A percentile compares a stretch with the other conserved stretches of the same genome.
phyloP scores from a whole-genome alignment of 1,140 invertebrate genomes.

The Onthophagus taurus region DNA sequence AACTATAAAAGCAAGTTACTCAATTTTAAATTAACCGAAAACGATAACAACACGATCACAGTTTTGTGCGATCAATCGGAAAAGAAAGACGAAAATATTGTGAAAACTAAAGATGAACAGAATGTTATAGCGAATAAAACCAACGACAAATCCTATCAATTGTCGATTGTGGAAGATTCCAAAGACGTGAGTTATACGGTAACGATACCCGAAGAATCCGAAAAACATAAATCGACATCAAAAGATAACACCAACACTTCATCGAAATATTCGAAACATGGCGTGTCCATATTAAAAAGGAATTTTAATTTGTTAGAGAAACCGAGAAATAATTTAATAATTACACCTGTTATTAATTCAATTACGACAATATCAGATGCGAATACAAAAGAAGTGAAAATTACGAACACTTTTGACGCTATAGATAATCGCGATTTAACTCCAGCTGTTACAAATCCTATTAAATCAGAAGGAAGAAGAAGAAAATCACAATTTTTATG shows the following conservation, averaged over 20 bases:
- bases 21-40: slow-evolving; percentile 45
- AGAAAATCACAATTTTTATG: slow-evolving; percentile 33
- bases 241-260: slow-evolving; percentile 22
- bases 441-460: slow-evolving; percentile 7
- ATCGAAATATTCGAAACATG: slow-evolving; percentile 28
- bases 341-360: slow-evolving; percentile 14
- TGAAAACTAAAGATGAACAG: slow-evolving; percentile 17
- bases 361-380: slow-evolving; percentile 27
- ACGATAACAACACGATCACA: slow-evolving; percentile 42
- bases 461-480: slow-evolving; percentile 21
- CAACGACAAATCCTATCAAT: slow-evolving; percentile 28
- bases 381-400: slow-evolving; percentile 22
- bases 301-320: slow-evolving; percentile 20
- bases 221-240: slow-evolving; percentile 5
- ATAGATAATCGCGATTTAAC: slow-evolving; percentile 6
- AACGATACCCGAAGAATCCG: slow-evolving; percentile 11
- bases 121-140: slow-evolving; percentile 21
- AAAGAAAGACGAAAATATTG: slow-evolving; percentile 14
- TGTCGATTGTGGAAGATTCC: slow-evolving; percentile 31
- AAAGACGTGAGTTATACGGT: slow-evolving; percentile 20
- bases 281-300: slow-evolving; percentile 35
- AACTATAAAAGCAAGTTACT: slow-evolving; percentile 40
- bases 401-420: slow-evolving; percentile 7
- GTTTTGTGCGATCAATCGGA: slow-evolving; percentile 33
- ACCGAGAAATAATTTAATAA: slow-evolving; percentile 12